phyloP scores from a whole-genome alignment of 2,113 vertebrate species.

The Thalassarche chlororhynchos region DNA sequence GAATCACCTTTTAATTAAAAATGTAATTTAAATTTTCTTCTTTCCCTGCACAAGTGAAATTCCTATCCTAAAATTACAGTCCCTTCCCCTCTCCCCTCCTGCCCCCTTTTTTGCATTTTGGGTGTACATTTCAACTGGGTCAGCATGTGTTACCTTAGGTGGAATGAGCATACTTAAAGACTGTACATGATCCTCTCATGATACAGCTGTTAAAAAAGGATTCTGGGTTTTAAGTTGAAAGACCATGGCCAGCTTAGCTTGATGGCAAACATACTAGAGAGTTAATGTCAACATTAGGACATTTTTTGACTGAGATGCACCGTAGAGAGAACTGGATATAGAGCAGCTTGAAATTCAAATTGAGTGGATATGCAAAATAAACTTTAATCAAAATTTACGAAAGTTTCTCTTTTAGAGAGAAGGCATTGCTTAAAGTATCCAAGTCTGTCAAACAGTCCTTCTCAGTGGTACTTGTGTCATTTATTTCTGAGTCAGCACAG shows the following conservation, averaged over 20 bases:
- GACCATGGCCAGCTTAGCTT: not conserved
- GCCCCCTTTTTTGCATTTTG: not conserved
- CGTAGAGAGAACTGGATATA: not conserved
- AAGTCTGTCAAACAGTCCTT: not conserved
- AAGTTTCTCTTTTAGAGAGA: not conserved
- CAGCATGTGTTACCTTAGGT: not conserved
- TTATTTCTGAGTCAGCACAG: not conserved
- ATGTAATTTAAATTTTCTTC: not conserved
- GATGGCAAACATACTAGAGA: not conserved
- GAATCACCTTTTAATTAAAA: not conserved
- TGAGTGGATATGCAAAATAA: not conserved
- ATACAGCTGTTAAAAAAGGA: not conserved
- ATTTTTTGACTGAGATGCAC: not conserved
- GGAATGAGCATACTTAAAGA: not conserved
- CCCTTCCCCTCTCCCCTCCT: not conserved
- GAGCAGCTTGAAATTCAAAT: not conserved
- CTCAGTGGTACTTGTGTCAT: not conserved
- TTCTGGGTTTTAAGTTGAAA: not conserved
- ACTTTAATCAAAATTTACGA: not conserved
- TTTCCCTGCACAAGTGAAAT: not conserved
- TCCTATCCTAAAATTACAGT: not conserved
- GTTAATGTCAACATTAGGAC: not conserved
- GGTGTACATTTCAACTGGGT: not conserved
- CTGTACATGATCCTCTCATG: not conserved
- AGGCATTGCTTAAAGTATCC: not conserved